These are phyloP conservation scores for Euwallacea similis DNA, from an alignment of 1,140 invertebrate species.

Conservation along the genomic window DNA sequence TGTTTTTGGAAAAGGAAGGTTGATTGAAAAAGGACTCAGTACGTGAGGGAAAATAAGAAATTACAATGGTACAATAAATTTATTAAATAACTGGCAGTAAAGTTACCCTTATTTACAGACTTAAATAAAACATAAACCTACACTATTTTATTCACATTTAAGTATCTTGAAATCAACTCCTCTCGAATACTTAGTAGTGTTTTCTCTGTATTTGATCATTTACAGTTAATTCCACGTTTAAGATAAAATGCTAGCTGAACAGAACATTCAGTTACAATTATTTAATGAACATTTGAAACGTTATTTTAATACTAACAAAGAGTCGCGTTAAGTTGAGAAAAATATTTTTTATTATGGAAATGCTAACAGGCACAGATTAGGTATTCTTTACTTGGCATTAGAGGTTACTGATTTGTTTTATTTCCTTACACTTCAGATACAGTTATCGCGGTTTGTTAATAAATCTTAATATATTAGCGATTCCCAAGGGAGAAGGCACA, in stretches of 20 bases:
- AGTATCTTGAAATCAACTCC: slow-evolving; percentile 27
- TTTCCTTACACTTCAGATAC: slow-evolving; percentile 16
- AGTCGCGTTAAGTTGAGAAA: slow-evolving; percentile 4
- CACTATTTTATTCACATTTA: slow-evolving; percentile 47
- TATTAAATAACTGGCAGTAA: slow-evolving; percentile 50
- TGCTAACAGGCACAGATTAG: slow-evolving; percentile 24
- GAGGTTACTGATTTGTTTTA: slow-evolving; percentile 11
- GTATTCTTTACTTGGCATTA: slow-evolving; percentile 13
- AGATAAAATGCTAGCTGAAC: slow-evolving; percentile 23
- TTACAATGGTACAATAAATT: slow-evolving; percentile 43
- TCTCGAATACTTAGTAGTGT: not conserved
- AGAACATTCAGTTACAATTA: slow-evolving; percentile 20
- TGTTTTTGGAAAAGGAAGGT: too few species aligned
- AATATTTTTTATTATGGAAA: slow-evolving; percentile 2
- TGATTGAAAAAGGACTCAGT: too few species aligned
- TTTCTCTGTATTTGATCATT: slow-evolving; percentile 5
- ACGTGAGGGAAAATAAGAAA: slow-evolving; percentile 1
- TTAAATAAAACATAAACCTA: slow-evolving; percentile 42
- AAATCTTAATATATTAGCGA: not conserved
- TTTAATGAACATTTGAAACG: slow-evolving; percentile 14
- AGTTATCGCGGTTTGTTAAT: not conserved
- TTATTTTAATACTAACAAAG: not conserved
- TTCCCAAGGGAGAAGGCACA: slow-evolving; percentile 23
- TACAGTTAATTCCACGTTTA: slow-evolving; percentile 15
- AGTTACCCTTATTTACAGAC: slow-evolving; percentile 45